These are phyloP conservation scores for Thamnophis elegans DNA, from an alignment of 2,797 vertebrate genomes.

Conservation along the genomic window DNA sequence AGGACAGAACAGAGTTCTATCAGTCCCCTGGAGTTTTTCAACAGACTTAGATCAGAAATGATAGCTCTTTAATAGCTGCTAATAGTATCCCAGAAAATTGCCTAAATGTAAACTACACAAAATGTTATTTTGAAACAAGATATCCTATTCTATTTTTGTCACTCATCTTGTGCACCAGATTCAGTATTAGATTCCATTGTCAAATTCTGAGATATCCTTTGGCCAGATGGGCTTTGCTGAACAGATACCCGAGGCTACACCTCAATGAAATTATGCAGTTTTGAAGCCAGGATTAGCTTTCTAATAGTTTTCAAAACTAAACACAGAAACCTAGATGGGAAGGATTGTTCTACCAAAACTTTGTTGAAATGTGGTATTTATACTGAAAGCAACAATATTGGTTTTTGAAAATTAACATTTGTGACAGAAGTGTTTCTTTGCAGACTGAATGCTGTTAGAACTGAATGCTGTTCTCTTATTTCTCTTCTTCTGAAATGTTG, in stretches of 20 bases:
- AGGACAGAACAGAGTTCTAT: not conserved
- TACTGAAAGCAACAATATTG: not conserved
- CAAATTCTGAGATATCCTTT: not conserved
- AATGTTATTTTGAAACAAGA: not conserved
- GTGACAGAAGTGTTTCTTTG: not conserved
- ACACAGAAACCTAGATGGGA: not conserved
- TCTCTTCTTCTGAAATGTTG: not conserved
- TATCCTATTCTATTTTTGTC: not conserved
- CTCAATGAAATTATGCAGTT: not conserved
- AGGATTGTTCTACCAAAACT: not conserved
- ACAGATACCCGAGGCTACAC: not conserved
- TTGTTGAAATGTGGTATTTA: not conserved
- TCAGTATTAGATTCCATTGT: not conserved
- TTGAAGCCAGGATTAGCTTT: not conserved
- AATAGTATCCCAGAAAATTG: not conserved
- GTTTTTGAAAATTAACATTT: not conserved
- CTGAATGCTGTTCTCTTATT: not conserved
- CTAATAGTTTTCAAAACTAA: not conserved
- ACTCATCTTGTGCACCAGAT: not conserved
- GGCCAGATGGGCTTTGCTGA: not conserved
- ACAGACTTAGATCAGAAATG: not conserved
- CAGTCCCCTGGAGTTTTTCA: not conserved
- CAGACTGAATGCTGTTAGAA: not conserved
- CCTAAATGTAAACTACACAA: not conserved
- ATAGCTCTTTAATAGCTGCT: not conserved